phyloP scores from a whole-genome alignment of 2,797 vertebrate genomes.

The Mormyrops attenuatus region DNA sequence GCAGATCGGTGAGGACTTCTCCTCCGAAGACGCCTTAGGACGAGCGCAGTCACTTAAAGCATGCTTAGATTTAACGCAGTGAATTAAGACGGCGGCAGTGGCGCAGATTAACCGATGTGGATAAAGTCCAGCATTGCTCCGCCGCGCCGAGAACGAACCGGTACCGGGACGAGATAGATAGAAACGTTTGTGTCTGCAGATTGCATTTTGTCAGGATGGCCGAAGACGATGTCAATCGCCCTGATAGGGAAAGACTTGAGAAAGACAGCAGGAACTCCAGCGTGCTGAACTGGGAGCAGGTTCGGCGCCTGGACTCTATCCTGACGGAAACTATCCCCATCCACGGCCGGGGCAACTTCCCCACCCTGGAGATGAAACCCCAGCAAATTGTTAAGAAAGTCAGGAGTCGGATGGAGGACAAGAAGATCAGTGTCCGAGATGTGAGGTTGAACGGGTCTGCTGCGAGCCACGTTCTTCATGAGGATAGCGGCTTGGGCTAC shows the following conservation, averaged over 20 bases:
- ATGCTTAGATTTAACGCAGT: background rate
- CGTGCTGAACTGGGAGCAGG: slow-evolving; percentile 95
- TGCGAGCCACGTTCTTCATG: slow-evolving; percentile 91
- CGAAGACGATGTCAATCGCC: slow-evolving; percentile 67
- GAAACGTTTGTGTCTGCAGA: slow-evolving; percentile 18
- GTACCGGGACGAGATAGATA: slow-evolving; percentile 12
- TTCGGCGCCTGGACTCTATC: slow-evolving; percentile 90
- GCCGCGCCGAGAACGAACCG: background rate
- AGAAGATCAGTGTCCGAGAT: slow-evolving; percentile 79
- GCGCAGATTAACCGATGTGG: background rate
- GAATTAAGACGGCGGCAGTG: background rate
- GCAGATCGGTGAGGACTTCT: slow-evolving; percentile 55
- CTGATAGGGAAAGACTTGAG: slow-evolving; percentile 44
- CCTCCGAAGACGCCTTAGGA: slow-evolving; percentile 14
- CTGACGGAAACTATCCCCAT: slow-evolving; percentile 95
- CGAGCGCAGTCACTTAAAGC: background rate
- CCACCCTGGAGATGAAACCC: slow-evolving; percentile 91
- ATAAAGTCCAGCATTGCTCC: background rate
- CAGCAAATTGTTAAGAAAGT: slow-evolving; percentile 94
- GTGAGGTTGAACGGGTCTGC: slow-evolving; percentile 93
- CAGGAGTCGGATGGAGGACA: slow-evolving; percentile 84
- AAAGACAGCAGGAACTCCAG: slow-evolving; percentile 67
- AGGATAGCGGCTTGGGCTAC: slow-evolving; percentile 90
- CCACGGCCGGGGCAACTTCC: slow-evolving; percentile 97
- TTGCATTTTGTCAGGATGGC: slow-evolving; percentile 67